Conservation (phyloP, 2,797 vertebrate genomes). For the Manis pentadactyla region DNA sequence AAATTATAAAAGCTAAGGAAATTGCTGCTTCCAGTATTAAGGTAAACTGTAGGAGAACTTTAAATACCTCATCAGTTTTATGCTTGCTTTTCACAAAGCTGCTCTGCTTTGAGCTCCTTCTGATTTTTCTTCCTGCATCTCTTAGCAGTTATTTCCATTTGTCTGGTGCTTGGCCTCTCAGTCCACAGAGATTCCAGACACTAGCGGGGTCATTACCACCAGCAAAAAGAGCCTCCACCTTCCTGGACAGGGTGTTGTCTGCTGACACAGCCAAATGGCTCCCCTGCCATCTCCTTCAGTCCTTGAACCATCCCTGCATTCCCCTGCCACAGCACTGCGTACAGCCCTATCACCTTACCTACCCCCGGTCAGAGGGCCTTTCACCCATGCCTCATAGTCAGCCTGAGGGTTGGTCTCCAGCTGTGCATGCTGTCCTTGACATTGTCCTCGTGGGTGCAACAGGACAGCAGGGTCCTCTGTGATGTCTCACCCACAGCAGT, state of each 20-base stretch:
- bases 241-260: not conserved
- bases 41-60: not conserved
- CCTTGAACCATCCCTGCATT: not conserved
- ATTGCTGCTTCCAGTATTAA: too few species aligned
- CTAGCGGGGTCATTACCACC: not conserved
- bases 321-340: fast-evolving
- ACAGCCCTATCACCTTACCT: not conserved
- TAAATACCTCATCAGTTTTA: not conserved
- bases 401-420: fast-evolving
- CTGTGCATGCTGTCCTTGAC: fast-evolving
- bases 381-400: fast-evolving
- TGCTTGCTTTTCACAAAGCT: not conserved
- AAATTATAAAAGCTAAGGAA: not conserved
- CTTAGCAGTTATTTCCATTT: not conserved
- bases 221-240: fast-evolving
- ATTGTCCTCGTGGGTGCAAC: too few species aligned
- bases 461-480: fast-evolving
- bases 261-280: too few species aligned
- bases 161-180: not conserved
- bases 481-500: not conserved
- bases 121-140: not conserved
- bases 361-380: fast-evolving
- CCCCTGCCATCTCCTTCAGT: not conserved
- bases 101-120: not conserved
- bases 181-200: not conserved